Base-by-base conservation (phyloP, 2,888 invertebrate genomes). In the Parochlus steinenii region DNA sequence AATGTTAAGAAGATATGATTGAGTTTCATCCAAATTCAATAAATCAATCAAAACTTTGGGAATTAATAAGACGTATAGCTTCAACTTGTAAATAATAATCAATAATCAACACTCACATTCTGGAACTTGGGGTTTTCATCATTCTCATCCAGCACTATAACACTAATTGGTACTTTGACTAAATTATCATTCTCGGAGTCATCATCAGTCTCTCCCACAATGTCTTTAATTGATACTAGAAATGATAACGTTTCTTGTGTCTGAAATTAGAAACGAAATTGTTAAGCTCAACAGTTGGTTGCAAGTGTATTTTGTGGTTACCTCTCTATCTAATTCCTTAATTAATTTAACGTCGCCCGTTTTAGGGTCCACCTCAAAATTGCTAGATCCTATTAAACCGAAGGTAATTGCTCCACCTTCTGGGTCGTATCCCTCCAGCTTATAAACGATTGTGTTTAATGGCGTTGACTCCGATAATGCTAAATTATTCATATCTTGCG, bases 101-200 rank as follows among this genome's bases (percentile, higher is more conserved):
- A n/a, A n/a, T n/a, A n/a, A n/a, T n/a, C n/a, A n/a, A 31, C 39
- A 57, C 66, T 66, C 62, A 80, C 81, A 57, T 77, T 72, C 57
- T 69, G 65, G 58, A 83, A 83, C 38, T 65, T 66, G 6, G 89
- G 87, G 20, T 81, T 68, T 56, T 86, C 87, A 51, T 90, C 89
- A 52, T 90, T 89, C 48, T 82, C 83, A 50, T 90, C 89, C 7
- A 81, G 60, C 11, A 90, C 74, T 40, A 87, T 85, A 40, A 87
- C 78, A 19, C 76, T 78, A 28, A 85, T 75, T 4, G 80, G 75
- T 6, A 76, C 73, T 45, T 73, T 68, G 10, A 81, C 75, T 40
- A 81, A 59, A 55, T 83, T 85, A 45, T 75, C 66, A 35, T 68
- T 69, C 10, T 66, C 68, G 8, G 70, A 69, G 41, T 65, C n/a